Conservation (phyloP, 2,797 vertebrate genomes). For the Malacoctenus gilli region DNA sequence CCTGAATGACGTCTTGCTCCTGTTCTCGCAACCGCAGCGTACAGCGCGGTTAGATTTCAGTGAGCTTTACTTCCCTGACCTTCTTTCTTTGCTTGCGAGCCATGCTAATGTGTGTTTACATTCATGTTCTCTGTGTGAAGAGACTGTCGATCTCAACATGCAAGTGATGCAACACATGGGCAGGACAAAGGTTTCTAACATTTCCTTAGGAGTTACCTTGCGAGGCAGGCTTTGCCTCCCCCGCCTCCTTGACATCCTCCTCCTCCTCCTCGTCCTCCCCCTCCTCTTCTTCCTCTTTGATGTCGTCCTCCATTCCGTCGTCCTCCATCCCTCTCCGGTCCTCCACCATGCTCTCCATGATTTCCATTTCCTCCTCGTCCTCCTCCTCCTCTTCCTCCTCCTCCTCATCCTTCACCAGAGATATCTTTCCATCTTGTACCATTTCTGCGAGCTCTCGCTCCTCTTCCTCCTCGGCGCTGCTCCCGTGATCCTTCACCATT, state of each 20-base stretch:
- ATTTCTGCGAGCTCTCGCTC: constrained; percentile 59
- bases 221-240: constrained; percentile 52
- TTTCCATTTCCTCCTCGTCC: constrained; percentile 80
- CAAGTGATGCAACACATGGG: too few relatives aligned
- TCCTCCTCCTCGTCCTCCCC: constrained; percentile 49
- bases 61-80: background rate
- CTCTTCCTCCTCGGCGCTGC: constrained; percentile 84
- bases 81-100: too few relatives aligned
- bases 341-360: constrained; percentile 82
- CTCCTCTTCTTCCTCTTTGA: constrained; percentile 66
- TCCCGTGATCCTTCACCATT: constrained; percentile 88
- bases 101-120: too few relatives aligned
- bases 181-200: too few relatives aligned
- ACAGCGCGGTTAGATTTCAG: background rate
- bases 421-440: constrained; percentile 36
- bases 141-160: too few relatives aligned
- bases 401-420: constrained; percentile 73
- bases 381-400: constrained; percentile 72
- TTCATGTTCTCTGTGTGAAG: too few relatives aligned
- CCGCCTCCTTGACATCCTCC: constrained; percentile 51
- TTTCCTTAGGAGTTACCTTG: too few relatives aligned
- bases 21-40: background rate
- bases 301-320: constrained; percentile 55
- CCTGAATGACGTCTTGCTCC: background rate
- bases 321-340: constrained; percentile 82